Evolutionary conservation across 2,797 vertebrate species (phyloP), one percentile per base, ranked within the genome.

Genomic region (Acropternis orthonyx): DNA sequence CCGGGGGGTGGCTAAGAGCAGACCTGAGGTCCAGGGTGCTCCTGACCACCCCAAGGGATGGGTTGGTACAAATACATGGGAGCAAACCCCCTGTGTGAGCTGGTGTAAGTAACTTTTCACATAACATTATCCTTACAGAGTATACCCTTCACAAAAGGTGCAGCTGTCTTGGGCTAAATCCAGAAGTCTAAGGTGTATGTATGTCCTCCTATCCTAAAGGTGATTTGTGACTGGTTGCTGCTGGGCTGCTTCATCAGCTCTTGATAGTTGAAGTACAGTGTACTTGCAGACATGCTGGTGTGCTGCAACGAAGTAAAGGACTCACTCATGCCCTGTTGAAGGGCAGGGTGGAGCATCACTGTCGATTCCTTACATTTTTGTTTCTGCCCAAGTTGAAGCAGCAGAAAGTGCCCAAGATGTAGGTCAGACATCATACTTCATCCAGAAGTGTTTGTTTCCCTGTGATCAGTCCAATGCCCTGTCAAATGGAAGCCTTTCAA

Each of bases 191-290:
- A 82, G 34, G 26, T 54, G 20, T 81, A 63, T 32, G 63, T 81
- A 24, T 22, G 49, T 44, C 46, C 43, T 43, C n/a, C 19, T 82
- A 73, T 67, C 63, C 63, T 63, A 49, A 17, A 39, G 34, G 30
- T 58, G n/a, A 8, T 76, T 76, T 54, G 9, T 44, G 56, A 28
- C 10, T 61, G 28, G 10, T 37, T 89, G 77, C 77, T 93, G 90
- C 83, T 96, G 89, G 94, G 85, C 93, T 95, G 74, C 94, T 90
- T 78, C 85, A 71, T 85, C 71, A 89, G 77, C 79, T 95, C 67
- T 56, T 67, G 43, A 5, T 30, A 41, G 32, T 37, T 88, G 85
- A 71, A 56, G 46, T 52, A 39, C 77, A 41, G 27, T 85, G 52
- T 95, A 14, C 51, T 59, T 72, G 30, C 51, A 66, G 78, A 48